These are phyloP conservation scores for Perodicticus potto DNA, from an alignment of 2,797 vertebrate species.

Conservation along the genomic window DNA sequence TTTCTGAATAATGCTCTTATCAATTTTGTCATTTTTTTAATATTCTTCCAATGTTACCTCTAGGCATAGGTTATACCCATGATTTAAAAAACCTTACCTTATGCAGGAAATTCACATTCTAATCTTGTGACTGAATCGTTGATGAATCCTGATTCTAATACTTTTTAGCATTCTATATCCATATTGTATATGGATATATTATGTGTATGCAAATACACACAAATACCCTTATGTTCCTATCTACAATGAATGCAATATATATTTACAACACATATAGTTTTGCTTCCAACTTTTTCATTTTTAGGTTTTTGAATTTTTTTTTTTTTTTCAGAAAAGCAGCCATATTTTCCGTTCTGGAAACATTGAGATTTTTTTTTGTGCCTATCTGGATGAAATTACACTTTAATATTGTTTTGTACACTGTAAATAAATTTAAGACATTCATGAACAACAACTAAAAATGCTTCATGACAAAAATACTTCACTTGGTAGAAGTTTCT, in stretches of 20 bases:
- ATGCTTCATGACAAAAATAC: slow-evolving; percentile 34
- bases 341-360: background rate
- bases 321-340: background rate
- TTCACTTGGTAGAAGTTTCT: slow-evolving; percentile 28
- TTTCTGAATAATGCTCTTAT: background rate
- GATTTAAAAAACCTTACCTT: background rate
- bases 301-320: background rate
- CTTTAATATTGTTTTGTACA: background rate
- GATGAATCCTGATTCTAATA: background rate
- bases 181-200: background rate
- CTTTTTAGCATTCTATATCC: background rate
- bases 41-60: background rate
- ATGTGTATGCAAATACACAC: too few relatives aligned
- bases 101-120: background rate
- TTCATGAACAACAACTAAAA: background rate
- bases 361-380: background rate
- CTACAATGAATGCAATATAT: background rate
- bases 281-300: background rate
- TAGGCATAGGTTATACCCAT: background rate
- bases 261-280: background rate
- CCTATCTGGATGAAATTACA: background rate
- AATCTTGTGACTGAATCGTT: background rate
- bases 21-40: background rate
- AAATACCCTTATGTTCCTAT: background rate
- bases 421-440: background rate